Conservation (phyloP, 2,113 vertebrate genomes). For the Dasyornis broadbenti region DNA sequence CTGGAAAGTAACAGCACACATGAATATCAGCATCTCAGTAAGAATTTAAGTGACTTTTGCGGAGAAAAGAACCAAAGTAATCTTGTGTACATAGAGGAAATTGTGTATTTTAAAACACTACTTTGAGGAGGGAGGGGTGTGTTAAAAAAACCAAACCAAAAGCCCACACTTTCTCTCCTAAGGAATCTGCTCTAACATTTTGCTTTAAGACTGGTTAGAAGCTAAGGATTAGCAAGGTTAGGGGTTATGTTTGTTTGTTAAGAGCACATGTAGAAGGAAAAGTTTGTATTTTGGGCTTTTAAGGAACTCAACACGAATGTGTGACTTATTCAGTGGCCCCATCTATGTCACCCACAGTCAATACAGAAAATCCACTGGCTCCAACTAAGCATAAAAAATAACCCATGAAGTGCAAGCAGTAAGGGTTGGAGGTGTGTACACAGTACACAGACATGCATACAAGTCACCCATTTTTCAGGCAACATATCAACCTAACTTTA, state of each 20-base stretch:
- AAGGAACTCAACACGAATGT: neutral
- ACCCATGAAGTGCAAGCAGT: neutral
- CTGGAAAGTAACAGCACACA: conserved; percentile 56
- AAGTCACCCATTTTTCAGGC: neutral
- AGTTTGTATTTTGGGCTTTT: neutral
- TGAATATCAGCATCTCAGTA: neutral
- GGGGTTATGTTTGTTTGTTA: neutral
- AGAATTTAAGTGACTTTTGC: neutral
- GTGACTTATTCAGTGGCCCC: neutral
- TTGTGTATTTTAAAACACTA: neutral
- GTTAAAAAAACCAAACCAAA: neutral
- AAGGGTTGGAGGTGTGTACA: neutral
- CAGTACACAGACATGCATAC: neutral
- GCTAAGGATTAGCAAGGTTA: neutral
- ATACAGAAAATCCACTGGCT: neutral
- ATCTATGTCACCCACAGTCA: neutral
- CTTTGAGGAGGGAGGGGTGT: neutral
- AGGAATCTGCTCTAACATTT: neutral
- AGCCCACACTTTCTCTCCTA: neutral
- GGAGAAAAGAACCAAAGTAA: neutral
- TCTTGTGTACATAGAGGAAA: neutral
- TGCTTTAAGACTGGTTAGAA: neutral
- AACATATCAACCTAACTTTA: neutral
- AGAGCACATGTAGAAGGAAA: neutral
- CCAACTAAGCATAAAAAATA: neutral